Percentiles rank a stretch among this genome's conserved stretches.
phyloP scores from a whole-genome alignment of 2,797 vertebrate genomes.

The Paguma larvata region DNA sequence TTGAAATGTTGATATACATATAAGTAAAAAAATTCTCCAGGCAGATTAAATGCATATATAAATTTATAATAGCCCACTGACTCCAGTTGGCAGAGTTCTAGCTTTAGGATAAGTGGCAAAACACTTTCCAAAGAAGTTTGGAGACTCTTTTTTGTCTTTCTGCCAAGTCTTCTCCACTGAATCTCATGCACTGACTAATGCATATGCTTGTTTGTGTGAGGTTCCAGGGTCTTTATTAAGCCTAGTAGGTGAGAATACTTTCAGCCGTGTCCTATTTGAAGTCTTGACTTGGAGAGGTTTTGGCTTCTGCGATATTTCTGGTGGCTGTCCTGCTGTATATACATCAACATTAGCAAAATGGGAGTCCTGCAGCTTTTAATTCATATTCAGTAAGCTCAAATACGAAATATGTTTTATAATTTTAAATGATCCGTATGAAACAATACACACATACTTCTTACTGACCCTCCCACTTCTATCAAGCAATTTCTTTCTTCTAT shows the following conservation, averaged over 20 bases:
- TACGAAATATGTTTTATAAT: constrained; percentile 17
- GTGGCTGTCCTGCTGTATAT: not conserved
- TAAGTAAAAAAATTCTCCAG: constrained; percentile 82
- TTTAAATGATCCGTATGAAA: not conserved
- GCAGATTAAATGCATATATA: constrained; percentile 86
- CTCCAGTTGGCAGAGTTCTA: constrained; percentile 83
- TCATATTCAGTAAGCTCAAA: not conserved
- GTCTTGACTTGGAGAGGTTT: not conserved
- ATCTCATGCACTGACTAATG: constrained; percentile 72
- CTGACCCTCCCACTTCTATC: not conserved
- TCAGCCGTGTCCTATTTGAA: not conserved
- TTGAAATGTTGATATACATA: constrained; percentile 86
- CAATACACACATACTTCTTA: not conserved
- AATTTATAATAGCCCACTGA: constrained; percentile 85
- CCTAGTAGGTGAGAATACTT: constrained; percentile 1
- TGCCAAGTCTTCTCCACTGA: constrained; percentile 76
- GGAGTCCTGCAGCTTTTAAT: not conserved
- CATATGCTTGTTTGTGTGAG: constrained; percentile 72
- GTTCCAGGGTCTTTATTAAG: constrained; percentile 50
- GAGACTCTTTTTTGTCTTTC: constrained; percentile 80
- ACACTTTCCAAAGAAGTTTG: constrained; percentile 82
- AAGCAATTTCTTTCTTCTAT: not conserved
- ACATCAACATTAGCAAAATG: not conserved
- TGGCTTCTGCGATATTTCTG: not conserved
- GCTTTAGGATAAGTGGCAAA: constrained; percentile 84